These are phyloP conservation scores for Epicampocera succincta DNA, from an alignment of 2,888 invertebrate species.

Conservation along the genomic window DNA sequence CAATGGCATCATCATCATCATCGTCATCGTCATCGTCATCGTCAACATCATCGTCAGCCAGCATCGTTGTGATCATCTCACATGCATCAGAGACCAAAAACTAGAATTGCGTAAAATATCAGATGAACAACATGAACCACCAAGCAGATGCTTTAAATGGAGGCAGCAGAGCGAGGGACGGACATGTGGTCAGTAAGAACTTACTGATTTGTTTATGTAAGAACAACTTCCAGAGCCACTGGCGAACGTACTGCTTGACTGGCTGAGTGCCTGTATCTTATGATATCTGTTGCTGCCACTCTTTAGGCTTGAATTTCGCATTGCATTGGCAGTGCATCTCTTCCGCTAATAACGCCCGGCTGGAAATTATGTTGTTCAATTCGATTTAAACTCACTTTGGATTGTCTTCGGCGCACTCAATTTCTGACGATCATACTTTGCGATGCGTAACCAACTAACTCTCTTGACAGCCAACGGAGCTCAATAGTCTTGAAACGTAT, in stretches of 20 bases:
- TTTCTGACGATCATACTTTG: conserved; percentile 61
- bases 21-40: conserved; percentile 44
- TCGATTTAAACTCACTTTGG: conserved; percentile 3
- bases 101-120: conserved; percentile 64
- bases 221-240: conserved; percentile 5
- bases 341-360: not conserved
- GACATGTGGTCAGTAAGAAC: conserved; percentile 1
- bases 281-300: conserved; percentile 20
- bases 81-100: conserved; percentile 70
- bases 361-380: conserved; percentile 39
- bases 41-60: conserved; percentile 12
- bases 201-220: conserved; percentile 26
- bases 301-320: conserved; percentile 39
- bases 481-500: conserved; percentile 23
- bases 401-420: conserved; percentile 26
- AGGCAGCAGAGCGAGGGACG: not conserved
- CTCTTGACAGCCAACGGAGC: conserved; percentile 33
- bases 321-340: conserved; percentile 11
- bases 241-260: not conserved
- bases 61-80: conserved; percentile 57
- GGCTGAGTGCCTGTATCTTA: not conserved
- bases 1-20: conserved; percentile 41
- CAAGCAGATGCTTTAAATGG: not conserved
- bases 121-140: conserved; percentile 28
- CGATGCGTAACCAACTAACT: conserved; percentile 68